Evolutionary conservation across 1,140 invertebrate species (phyloP), one percentile per base, ranked within the genome.

Genomic region (Oncopeltus fasciatus): DNA sequence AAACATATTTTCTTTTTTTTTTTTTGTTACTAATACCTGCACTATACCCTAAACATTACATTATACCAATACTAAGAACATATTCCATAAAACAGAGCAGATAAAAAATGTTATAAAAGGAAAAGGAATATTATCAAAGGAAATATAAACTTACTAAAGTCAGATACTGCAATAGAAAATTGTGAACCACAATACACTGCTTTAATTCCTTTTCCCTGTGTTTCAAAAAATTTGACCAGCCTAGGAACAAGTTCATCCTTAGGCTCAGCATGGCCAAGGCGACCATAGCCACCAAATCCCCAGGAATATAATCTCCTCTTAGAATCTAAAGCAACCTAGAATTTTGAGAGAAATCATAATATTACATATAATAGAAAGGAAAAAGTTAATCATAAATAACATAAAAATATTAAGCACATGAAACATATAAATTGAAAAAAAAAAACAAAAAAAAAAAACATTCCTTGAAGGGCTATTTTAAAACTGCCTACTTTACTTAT

Each of bases 261-360:
- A 63, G 85, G 90, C 69, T 94, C 91, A 49, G 89, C 85, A 75
- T 95, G 92, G 0, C 93, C 93, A 1, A 96, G 76, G 18, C 93
- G 81, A 0, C 92, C 92, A 71, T 95, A 92, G 0, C 92, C 93
- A 14, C 91, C 92, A 73, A 95, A 95, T 27, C 93, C 92, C 92
- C 92, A 95, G 38, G 90, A 91, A 71, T 85, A 96, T 0, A 89
- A 84, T 12, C 92, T 80, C 70, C 88, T 90, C 67, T 87, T 86
- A 0, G 85, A 84, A 70, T 96, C 92, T 61, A 93, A 82, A 0
- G 88, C 88, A 51, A 95, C 80, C 85, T 87, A 65, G 2, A 20
- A 57, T 2, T 33, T 31, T 33, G 14, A 57, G 18, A 38, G 28
- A 20, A 29, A 28, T 14, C n/a, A 57, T 28, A 14, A 12, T 27